These are phyloP conservation scores for Amphiprion percula DNA, from an alignment of 2,113 vertebrate species.

Conservation along the genomic window DNA sequence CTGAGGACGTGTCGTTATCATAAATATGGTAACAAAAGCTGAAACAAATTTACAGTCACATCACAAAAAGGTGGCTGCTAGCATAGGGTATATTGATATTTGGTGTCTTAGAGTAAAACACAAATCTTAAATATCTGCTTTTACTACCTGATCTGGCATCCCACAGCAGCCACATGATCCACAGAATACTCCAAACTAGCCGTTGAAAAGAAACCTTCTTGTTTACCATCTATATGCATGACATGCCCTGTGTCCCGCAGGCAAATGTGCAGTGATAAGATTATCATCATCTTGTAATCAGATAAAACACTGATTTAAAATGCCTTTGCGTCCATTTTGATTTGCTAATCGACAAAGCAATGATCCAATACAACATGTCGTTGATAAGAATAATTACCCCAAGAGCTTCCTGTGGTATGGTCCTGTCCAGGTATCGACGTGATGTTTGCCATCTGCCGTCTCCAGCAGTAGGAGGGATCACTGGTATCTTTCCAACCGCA, in stretches of 20 bases:
- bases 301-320: conserved; percentile 4
- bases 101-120: background rate
- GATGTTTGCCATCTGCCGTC: conserved; percentile 75
- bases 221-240: conserved; percentile 69
- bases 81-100: background rate
- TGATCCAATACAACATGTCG: background rate
- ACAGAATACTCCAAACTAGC: conserved; percentile 71
- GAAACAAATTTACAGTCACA: conserved; percentile 48
- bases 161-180: conserved; percentile 56
- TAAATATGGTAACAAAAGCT: conserved; percentile 85
- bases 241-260: conserved; percentile 75
- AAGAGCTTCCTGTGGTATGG: conserved; percentile 77
- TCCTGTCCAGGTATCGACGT: conserved; percentile 77
- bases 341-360: background rate
- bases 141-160: conserved; percentile 81
- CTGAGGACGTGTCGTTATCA: rapidly evolving
- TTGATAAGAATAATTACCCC: conserved; percentile 66
- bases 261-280: conserved; percentile 7
- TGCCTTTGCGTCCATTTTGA: background rate
- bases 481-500: conserved; percentile 80
- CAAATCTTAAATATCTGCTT: background rate
- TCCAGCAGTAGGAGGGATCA: conserved; percentile 58
- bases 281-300: background rate
- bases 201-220: rapidly evolving
- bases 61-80: background rate